Evolutionary conservation across 2,888 invertebrate species (phyloP), one percentile per base, ranked within the genome.

Genomic region (Saturnia japonica): DNA sequence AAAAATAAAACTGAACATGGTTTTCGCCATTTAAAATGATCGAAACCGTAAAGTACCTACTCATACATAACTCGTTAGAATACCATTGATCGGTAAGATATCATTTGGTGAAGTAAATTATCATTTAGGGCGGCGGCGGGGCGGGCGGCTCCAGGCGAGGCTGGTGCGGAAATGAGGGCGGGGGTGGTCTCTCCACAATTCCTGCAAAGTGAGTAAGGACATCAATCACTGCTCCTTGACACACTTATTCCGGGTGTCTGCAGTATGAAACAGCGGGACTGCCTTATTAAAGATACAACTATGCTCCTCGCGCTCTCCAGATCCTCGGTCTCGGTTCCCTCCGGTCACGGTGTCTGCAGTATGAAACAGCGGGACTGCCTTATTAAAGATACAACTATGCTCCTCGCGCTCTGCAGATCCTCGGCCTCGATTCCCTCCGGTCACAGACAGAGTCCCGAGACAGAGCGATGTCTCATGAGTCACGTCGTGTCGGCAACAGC

Each of bases 211-310:
- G 57, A 60, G 25, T 60, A 14, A 60, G 57, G 28, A 60, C 28
- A 60, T 60, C 57, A 25, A 60, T 60, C 57, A 60, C 57, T 12
- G 28, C 57, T 28, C 28, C 57, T 28, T 28, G 57, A 60, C 57
- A 60, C 57, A 60, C 57, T 60, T 60, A 60, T 60, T 28, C 14
- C 57, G 57, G 57, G 14, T 28, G 57, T 60, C 57, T 12, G 57
- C 57, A 28, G 25, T 60, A 60, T 60, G 25, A 51, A 34, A 45
- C 62, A 47, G n/a, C 47, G n/a, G 28, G 28, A 11, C 12, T 43
- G 19, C 28, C 64, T 64, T 47, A 45, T 64, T 16, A 47, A 40
- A 28, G 45, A 62, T 51, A 28, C 22, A 40, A 69, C 64, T 47
- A 62, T 60, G 43, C 54, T 28, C 68, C 40, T 34, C 28, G 8